Evolutionary conservation across 37 sponge, comb jelly and placozoan genomes (phyloP).

Genomic region (Theonella swinhoei): DNA sequence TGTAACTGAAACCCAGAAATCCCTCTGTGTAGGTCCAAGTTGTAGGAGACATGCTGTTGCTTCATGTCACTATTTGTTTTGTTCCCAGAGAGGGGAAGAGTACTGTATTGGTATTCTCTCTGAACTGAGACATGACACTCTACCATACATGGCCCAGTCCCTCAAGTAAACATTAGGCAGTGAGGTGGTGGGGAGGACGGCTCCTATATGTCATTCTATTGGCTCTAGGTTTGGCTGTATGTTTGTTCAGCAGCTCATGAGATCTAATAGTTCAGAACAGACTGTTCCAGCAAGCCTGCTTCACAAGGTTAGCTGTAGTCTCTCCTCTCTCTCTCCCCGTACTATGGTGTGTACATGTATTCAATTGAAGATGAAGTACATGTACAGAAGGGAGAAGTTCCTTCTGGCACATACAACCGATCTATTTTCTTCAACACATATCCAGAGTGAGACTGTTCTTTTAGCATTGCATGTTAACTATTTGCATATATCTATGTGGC

Average conservation of each 20-base stretch:
- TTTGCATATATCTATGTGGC: too few species aligned
- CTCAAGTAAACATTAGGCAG: background rate
- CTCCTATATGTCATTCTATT: background rate
- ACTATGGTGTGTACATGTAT: background rate
- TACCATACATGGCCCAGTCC: background rate
- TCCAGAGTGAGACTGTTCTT: too few species aligned
- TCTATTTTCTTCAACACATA: too few species aligned
- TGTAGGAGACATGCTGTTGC: too few species aligned
- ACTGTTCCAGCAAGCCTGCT: background rate
- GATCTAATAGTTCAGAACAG: background rate
- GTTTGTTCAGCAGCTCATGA: background rate
- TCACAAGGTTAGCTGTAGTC: background rate
- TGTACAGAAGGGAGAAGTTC: background rate
- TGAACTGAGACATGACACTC: background rate
- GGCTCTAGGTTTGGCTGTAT: background rate
- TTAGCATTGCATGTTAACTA: too few species aligned
- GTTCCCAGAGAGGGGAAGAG: background rate
- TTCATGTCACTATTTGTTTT: background rate
- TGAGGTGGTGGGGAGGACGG: background rate
- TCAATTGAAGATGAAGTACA: background rate
- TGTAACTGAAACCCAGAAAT: background rate
- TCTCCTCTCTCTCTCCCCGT: too few species aligned
- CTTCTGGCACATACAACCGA: too few species aligned
- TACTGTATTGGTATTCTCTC: background rate
- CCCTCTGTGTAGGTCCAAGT: background rate